Evolutionary conservation across 2,113 vertebrate species (phyloP).

Genomic region (Tricholaema leucomelas): DNA sequence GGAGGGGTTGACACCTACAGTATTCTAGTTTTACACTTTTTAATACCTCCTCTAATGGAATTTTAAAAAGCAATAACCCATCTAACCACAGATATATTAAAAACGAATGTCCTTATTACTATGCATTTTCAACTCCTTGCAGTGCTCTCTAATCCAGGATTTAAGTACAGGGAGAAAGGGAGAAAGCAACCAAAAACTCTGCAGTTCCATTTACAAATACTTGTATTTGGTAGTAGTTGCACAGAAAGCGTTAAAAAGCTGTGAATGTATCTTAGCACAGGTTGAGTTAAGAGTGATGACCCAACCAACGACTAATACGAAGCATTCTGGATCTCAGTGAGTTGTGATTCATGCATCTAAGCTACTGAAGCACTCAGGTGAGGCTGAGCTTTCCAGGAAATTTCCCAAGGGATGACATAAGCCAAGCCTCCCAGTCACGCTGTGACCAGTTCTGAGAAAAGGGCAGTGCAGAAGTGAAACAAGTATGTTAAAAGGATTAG

Average conservation of each 20-base stretch:
- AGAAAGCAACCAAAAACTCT: not conserved
- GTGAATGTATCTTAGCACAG: not conserved
- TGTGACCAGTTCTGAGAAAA: conserved; percentile 25
- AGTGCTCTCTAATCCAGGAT: not conserved
- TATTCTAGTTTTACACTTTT: not conserved
- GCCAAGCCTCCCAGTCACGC: not conserved
- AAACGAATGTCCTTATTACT: not conserved
- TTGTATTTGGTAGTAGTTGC: not conserved
- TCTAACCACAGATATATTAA: not conserved
- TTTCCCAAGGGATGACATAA: not conserved
- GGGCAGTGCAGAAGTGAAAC: not conserved
- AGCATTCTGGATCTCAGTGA: not conserved
- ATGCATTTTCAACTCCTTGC: not conserved
- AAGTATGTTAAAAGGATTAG: not conserved
- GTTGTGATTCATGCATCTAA: not conserved
- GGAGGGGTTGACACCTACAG: not conserved
- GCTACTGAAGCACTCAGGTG: not conserved
- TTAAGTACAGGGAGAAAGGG: not conserved
- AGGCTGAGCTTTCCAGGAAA: conserved; percentile 41
- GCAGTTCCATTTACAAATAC: not conserved
- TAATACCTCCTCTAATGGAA: not conserved
- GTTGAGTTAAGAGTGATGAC: not conserved
- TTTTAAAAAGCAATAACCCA: not conserved
- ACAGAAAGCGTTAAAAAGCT: not conserved
- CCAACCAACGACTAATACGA: not conserved